A percentile compares a stretch with the other conserved stretches of the same genome.
Evolutionary conservation across 37 sponge, comb jelly and placozoan species (phyloP).

Genomic region (Chondrilla cf. caribensis): DNA sequence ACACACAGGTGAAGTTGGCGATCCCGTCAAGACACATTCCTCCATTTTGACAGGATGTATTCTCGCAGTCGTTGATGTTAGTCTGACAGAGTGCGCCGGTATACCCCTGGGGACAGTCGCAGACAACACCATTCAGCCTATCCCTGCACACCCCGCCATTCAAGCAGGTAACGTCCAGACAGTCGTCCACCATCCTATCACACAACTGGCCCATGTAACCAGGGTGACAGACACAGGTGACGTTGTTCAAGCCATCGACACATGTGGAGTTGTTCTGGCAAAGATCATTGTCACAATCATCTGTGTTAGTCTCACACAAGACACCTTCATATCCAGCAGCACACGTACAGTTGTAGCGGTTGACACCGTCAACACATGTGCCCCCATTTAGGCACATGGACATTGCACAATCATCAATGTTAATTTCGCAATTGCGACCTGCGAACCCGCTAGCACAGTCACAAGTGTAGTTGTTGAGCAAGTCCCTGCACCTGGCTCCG

Average conservation of each 20-base stretch:
- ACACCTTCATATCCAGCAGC: constrained; percentile 24
- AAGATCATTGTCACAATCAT: constrained; percentile 5
- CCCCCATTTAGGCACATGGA: constrained; percentile 19
- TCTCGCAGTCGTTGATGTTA: neutral
- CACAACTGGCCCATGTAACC: constrained; percentile 30
- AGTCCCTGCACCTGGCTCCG: constrained; percentile 35
- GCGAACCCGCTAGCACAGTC: constrained; percentile 42
- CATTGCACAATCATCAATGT: constrained; percentile 3
- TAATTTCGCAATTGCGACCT: constrained; percentile 39
- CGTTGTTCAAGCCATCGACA: constrained; percentile 1
- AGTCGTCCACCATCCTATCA: constrained; percentile 25
- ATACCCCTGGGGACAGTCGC: constrained; percentile 1
- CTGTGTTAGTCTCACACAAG: constrained; percentile 31
- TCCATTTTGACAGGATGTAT: neutral
- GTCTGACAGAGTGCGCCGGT: constrained; percentile 15
- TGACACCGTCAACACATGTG: constrained; percentile 30
- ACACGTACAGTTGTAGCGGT: constrained; percentile 43
- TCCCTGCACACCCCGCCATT: constrained; percentile 46
- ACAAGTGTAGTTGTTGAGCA: constrained; percentile 42
- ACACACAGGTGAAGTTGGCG: neutral
- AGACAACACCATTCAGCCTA: constrained; percentile 7
- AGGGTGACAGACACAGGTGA: neutral
- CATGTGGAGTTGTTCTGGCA: constrained; percentile 54
- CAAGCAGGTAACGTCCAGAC: neutral
- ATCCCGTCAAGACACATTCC: neutral